Conservation (phyloP, 2,888 invertebrate species). For the Sphaerophoria rueppellii region DNA sequence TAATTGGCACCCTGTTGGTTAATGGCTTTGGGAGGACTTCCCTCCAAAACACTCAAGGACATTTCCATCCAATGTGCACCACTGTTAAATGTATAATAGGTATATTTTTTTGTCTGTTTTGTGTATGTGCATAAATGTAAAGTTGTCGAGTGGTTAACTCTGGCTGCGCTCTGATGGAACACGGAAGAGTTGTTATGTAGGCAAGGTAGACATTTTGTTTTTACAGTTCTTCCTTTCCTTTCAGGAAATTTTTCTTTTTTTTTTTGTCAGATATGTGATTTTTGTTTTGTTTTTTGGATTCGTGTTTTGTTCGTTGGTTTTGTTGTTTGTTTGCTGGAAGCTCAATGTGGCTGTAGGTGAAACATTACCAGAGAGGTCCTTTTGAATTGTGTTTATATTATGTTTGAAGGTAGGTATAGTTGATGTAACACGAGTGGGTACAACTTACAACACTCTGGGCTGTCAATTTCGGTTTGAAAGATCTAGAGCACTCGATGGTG, state of each 20-base stretch:
- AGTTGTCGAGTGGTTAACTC: constrained; percentile 58
- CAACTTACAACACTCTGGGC: constrained; percentile 57
- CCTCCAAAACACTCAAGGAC: constrained; percentile 66
- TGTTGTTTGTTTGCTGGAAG: constrained; percentile 53
- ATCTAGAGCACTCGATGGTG: constrained; percentile 52
- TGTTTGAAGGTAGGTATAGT: not conserved
- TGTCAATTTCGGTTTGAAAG: constrained; percentile 69
- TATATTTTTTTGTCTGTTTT: not conserved
- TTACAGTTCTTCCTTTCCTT: constrained; percentile 13
- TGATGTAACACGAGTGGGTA: constrained; percentile 29
- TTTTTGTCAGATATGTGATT: not conserved
- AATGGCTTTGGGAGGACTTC: constrained; percentile 63
- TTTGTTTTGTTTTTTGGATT: not conserved
- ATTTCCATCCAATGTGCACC: constrained; percentile 50
- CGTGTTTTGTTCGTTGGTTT: constrained; percentile 29
- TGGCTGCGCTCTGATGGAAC: constrained; percentile 55
- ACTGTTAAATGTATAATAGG: not conserved
- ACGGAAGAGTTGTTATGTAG: constrained; percentile 61
- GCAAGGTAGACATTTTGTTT: constrained; percentile 38
- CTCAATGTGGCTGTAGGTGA: constrained; percentile 41
- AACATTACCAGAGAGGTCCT: constrained; percentile 26
- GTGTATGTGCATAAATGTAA: constrained; percentile 19
- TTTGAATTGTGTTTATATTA: not conserved
- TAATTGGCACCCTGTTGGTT: constrained; percentile 73
- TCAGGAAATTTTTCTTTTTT: constrained; percentile 1